Percentiles rank a stretch among this genome's conserved stretches.
Evolutionary conservation across 1,140 invertebrate genomes (phyloP).

Genomic region (Linepithema humile): DNA sequence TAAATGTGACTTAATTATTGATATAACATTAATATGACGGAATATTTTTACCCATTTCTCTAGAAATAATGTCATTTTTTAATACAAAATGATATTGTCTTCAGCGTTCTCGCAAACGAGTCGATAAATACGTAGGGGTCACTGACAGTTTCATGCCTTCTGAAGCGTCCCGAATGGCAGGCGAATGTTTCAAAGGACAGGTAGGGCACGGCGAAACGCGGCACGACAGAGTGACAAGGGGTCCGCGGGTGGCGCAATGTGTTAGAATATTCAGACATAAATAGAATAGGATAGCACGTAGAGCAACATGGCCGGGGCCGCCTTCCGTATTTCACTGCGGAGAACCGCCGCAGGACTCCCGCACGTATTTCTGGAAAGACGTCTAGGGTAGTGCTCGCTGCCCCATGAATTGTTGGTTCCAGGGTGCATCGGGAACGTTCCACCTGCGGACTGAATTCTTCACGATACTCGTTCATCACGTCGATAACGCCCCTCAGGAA

Average conservation of each 20-base stretch:
- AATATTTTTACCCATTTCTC: background rate
- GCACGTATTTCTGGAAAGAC: constrained; percentile 52
- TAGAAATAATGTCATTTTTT: background rate
- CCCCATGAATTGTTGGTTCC: constrained; percentile 42
- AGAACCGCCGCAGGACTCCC: constrained; percentile 22
- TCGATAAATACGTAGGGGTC: constrained; percentile 1
- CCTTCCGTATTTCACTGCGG: constrained; percentile 41
- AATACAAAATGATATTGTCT: no score
- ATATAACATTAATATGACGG: background rate
- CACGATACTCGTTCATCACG: constrained; percentile 56
- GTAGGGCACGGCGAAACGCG: background rate
- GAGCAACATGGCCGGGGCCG: constrained; percentile 10
- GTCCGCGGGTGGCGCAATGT: background rate
- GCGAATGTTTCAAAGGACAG: background rate
- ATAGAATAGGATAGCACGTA: constrained; percentile 48
- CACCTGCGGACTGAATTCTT: constrained; percentile 29
- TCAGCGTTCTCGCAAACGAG: background rate
- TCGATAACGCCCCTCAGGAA: constrained; percentile 50
- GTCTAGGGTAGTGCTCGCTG: constrained; percentile 2
- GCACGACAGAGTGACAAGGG: constrained; percentile 18
- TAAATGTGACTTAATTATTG: no score
- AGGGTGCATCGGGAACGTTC: constrained; percentile 15
- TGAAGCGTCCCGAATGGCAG: background rate
- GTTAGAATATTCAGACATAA: constrained; percentile 56
- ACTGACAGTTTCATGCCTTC: background rate